Evolutionary conservation across 2,888 invertebrate genomes (phyloP).

Genomic region (Beris chalybata): DNA sequence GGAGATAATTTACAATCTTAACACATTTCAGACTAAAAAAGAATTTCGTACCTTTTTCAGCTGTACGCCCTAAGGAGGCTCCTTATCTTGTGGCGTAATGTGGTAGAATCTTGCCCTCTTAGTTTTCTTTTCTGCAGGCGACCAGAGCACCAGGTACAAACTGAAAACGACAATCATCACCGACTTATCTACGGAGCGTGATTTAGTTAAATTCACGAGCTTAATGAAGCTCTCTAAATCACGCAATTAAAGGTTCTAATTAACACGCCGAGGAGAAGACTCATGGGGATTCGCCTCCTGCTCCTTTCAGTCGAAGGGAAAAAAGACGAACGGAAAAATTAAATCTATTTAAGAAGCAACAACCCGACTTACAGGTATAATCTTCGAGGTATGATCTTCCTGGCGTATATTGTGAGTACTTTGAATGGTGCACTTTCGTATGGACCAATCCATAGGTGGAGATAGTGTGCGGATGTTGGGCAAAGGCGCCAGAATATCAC

Average conservation of each 20-base stretch:
- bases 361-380: conserved; percentile 23
- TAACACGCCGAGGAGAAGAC: conserved; percentile 43
- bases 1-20: conserved; percentile 30
- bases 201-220: conserved; percentile 58
- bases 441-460: conserved; percentile 23
- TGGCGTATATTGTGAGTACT: background rate
- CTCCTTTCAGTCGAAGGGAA: background rate
- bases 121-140: background rate
- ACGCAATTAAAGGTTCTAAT: conserved; percentile 53
- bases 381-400: conserved; percentile 33
- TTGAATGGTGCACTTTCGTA: background rate
- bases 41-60: background rate
- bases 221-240: conserved; percentile 59
- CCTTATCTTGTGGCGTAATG: conserved; percentile 7
- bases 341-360: conserved; percentile 7
- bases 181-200: conserved; percentile 52
- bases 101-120: conserved; percentile 24
- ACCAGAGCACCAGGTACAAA: conserved; percentile 17
- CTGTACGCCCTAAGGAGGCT: background rate
- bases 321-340: background rate
- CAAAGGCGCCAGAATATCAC: conserved; percentile 36
- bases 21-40: conserved; percentile 26
- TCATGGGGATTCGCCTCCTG: background rate
- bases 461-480: conserved; percentile 30
- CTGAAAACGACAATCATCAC: conserved; percentile 36